Percentiles rank a stretch among this genome's conserved stretches.
phyloP scores from a whole-genome alignment of 1,140 invertebrate genomes.

The Drosophila murphyi region DNA sequence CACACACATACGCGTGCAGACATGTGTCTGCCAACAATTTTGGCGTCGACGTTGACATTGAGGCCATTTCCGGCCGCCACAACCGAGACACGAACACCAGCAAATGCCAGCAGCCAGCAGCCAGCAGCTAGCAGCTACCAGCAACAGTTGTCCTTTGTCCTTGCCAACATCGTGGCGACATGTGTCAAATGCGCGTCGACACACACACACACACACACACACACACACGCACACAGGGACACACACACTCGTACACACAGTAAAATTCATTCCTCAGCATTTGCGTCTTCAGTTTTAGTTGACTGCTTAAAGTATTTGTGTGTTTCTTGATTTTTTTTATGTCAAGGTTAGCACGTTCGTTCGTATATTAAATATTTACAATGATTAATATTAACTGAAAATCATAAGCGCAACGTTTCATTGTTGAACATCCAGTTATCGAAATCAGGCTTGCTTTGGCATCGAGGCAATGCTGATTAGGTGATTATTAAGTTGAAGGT shows the following conservation, averaged over 20 bases:
- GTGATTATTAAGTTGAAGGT: conserved; percentile 26
- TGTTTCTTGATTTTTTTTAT: too few relatives aligned
- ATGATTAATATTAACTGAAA: too few relatives aligned
- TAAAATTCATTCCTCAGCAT: conserved; percentile 13
- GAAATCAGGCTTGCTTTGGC: too few relatives aligned
- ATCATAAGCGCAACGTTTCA: too few relatives aligned
- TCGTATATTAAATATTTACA: too few relatives aligned
- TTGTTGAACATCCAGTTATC: too few relatives aligned
- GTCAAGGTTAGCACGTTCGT: too few relatives aligned
- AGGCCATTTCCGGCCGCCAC: conserved; percentile 77
- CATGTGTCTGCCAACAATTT: conserved; percentile 60
- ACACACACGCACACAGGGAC: conserved; percentile 10
- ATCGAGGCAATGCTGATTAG: conserved; percentile 20
- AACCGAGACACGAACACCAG: conserved; percentile 41
- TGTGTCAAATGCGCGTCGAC: conserved; percentile 59
- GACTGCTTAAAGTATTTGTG: neutral
- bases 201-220: conserved; percentile 32
- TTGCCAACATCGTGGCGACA: conserved; percentile 60
- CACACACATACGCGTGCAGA: conserved; percentile 23
- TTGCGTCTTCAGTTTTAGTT: conserved; percentile 16
- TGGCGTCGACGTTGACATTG: conserved; percentile 80
- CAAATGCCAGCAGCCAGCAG: conserved; percentile 30
- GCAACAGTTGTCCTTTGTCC: conserved; percentile 70
- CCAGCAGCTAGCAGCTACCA: conserved; percentile 8
- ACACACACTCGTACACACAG: neutral